Conservation (phyloP, 37 sponge, comb jelly and placozoan species). For the Aplysina aerophoba region DNA sequence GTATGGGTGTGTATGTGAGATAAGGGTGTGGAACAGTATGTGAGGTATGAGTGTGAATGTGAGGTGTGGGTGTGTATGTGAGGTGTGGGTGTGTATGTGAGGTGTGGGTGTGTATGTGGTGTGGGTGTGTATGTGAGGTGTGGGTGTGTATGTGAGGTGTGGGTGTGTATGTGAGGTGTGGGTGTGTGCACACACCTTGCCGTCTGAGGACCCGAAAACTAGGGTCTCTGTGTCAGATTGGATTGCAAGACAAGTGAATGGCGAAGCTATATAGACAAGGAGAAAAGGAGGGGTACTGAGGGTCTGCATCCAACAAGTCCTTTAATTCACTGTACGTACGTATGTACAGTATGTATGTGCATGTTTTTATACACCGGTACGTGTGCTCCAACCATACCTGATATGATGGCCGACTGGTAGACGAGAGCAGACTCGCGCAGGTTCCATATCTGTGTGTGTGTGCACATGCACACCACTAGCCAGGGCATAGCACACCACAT, state of each 20-base stretch:
- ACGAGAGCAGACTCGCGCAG: slow-evolving; percentile 32
- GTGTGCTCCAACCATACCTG: slow-evolving; percentile 49
- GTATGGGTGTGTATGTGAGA: neutral
- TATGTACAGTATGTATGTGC: neutral
- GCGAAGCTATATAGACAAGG: slow-evolving; percentile 29
- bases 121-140: neutral
- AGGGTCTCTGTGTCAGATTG: slow-evolving; percentile 3
- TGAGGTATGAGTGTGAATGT: too few species aligned
- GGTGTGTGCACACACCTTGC: slow-evolving; percentile 43
- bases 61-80: too few species aligned
- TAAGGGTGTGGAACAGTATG: too few species aligned
- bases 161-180: neutral
- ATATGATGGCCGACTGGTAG: slow-evolving; percentile 75
- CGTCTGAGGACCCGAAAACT: slow-evolving; percentile 66
- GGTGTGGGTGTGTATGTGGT: neutral
- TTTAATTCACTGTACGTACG: too few species aligned
- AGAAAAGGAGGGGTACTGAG: neutral
- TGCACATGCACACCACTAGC: neutral
- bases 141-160: neutral
- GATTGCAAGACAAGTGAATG: slow-evolving; percentile 45
- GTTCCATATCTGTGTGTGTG: slow-evolving; percentile 69
- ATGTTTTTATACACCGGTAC: neutral
- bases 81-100: neutral
- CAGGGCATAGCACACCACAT: neutral
- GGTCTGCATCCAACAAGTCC: too few species aligned